Percentiles rank a stretch among this genome's conserved stretches.
Conservation (phyloP, 2,797 vertebrate genomes). For the Tympanoctomys barrerae region DNA sequence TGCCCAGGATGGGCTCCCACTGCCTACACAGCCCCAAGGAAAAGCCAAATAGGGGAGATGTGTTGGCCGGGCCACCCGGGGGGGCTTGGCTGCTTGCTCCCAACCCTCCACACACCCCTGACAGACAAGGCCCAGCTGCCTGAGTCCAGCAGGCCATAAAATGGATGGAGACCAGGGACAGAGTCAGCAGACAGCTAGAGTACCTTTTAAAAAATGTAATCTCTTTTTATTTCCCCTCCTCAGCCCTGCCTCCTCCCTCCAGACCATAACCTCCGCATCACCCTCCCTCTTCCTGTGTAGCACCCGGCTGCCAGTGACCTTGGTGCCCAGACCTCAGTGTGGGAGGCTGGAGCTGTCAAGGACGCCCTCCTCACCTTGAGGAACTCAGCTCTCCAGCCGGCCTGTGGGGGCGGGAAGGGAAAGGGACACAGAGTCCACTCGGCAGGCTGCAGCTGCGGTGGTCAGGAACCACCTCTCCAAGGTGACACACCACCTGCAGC, state of each 20-base stretch:
- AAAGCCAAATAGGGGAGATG: not conserved
- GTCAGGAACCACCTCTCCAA: not conserved
- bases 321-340: constrained; percentile 36
- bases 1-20: not conserved
- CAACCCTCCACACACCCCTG: fast-evolving
- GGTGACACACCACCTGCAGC: not conserved
- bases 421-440: too few relatives aligned
- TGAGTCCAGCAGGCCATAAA: constrained; percentile 77
- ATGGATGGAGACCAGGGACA: constrained; percentile 76
- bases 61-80: not conserved
- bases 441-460: too few relatives aligned
- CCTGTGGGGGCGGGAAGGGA: fast-evolving
- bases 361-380: constrained; percentile 39
- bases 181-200: constrained; percentile 80
- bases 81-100: not conserved
- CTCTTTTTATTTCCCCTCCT: constrained; percentile 78
- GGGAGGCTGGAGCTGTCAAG: not conserved
- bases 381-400: not conserved
- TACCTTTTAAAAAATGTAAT: constrained; percentile 75
- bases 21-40: not conserved
- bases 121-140: constrained; percentile 63
- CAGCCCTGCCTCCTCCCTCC: constrained; percentile 5
- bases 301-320: constrained; percentile 50
- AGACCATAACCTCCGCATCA: not conserved
- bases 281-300: constrained; percentile 56